Conservation (phyloP, 2,113 vertebrate genomes). For the Gymnogyps californianus region DNA sequence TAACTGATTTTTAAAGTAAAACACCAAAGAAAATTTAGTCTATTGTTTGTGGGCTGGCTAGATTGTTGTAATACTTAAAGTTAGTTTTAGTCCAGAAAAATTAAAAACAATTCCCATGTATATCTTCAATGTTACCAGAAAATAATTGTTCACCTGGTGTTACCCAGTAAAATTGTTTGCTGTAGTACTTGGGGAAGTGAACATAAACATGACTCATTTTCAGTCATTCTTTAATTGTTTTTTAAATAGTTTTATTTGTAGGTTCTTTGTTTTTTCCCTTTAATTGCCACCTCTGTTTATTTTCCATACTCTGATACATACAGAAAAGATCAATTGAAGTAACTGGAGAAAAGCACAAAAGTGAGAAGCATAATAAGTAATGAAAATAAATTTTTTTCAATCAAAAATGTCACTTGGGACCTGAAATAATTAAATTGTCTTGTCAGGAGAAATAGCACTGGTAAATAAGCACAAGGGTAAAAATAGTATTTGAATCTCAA, state of each 20-base stretch:
- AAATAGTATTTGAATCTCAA: background rate
- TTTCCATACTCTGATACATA: background rate
- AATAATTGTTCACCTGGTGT: background rate
- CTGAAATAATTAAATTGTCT: background rate
- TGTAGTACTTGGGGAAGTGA: background rate
- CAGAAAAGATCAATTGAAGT: background rate
- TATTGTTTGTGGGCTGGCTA: background rate
- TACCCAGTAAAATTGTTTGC: background rate
- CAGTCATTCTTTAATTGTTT: background rate
- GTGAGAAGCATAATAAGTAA: background rate
- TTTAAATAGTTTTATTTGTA: background rate
- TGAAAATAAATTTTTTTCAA: background rate
- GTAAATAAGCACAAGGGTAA: background rate
- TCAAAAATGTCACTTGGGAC: background rate
- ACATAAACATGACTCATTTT: background rate
- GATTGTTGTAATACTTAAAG: background rate
- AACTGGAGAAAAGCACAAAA: background rate
- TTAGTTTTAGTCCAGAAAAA: background rate
- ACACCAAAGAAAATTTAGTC: background rate
- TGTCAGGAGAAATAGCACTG: background rate
- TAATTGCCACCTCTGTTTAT: background rate
- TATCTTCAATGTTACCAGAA: background rate
- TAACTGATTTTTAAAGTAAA: conserved; percentile 3
- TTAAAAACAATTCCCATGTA: background rate
- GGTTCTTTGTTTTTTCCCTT: background rate